Percentiles rank a stretch among this genome's conserved stretches.
Conservation (phyloP, 2,888 invertebrate genomes). For the Rhopalosiphum nymphaeae region DNA sequence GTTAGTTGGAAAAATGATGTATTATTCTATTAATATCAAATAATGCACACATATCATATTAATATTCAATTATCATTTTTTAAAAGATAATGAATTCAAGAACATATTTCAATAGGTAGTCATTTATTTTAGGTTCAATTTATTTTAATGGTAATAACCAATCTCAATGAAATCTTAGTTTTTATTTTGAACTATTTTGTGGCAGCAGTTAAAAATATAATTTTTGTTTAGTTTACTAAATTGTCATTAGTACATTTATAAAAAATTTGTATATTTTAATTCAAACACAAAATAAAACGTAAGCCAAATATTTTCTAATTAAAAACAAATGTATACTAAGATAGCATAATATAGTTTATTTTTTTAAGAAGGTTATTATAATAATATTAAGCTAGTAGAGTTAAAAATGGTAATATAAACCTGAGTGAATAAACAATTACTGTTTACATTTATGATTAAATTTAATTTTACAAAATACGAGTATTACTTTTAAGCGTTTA, state of each 20-base stretch:
- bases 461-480: neutral
- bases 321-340: conserved; percentile 22
- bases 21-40: neutral
- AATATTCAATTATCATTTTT: neutral
- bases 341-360: neutral
- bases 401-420: neutral
- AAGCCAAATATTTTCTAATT: conserved; percentile 35
- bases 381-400: conserved; percentile 29
- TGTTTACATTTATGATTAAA: neutral
- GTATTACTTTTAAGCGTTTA: neutral
- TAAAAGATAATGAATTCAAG: neutral
- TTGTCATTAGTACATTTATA: neutral
- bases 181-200: neutral
- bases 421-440: conserved; percentile 9
- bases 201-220: neutral
- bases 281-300: neutral
- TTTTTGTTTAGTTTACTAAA: neutral
- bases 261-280: neutral
- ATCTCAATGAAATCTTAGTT: neutral
- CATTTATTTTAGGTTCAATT: neutral
- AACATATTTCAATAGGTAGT: neutral
- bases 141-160: neutral
- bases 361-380: neutral
- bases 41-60: neutral
- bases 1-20: neutral